Conservation (phyloP, 2,888 invertebrate species). For the Platycheirus albimanus region DNA sequence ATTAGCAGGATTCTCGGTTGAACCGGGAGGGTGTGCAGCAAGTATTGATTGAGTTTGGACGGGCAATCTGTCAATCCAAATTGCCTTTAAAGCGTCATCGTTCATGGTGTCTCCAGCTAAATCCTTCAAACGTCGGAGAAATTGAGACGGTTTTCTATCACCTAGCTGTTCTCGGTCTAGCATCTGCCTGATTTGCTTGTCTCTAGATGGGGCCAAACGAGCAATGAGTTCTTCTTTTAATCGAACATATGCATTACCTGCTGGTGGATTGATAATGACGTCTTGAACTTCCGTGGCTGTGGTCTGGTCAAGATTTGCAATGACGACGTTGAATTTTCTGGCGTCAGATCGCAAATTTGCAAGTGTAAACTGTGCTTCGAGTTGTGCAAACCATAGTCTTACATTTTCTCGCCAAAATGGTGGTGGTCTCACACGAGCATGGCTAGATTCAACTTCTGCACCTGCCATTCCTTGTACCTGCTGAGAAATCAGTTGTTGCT, state of each 20-base stretch:
- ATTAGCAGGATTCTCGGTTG: too few species aligned
- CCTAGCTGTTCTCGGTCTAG: too few species aligned
- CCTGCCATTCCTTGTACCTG: not conserved
- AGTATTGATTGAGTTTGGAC: constrained; percentile 16
- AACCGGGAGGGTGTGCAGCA: constrained; percentile 14
- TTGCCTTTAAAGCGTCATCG: constrained; percentile 26
- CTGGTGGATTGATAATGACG: constrained; percentile 7
- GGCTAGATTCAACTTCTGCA: too few species aligned
- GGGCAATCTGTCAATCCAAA: too few species aligned
- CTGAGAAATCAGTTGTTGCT: too few species aligned
- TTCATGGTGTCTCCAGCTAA: constrained; percentile 23
- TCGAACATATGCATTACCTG: constrained; percentile 15
- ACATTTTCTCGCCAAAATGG: too few species aligned
- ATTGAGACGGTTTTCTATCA: too few species aligned
- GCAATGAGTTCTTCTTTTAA: constrained; percentile 9
- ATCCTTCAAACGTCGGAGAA: constrained; percentile 1
- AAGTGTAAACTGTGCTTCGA: too few species aligned
- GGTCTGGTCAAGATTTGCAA: constrained; percentile 15
- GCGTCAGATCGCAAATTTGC: too few species aligned
- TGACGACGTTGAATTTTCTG: constrained; percentile 10
- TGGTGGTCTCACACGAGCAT: too few species aligned
- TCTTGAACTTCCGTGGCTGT: constrained; percentile 20
- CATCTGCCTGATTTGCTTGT: constrained; percentile 23
- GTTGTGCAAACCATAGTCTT: too few species aligned
- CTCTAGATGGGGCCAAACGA: constrained; percentile 36